A percentile compares a stretch with the other conserved stretches of the same genome.
phyloP scores from a whole-genome alignment of 2,888 invertebrate genomes.

The Petrophora chlorosata region DNA sequence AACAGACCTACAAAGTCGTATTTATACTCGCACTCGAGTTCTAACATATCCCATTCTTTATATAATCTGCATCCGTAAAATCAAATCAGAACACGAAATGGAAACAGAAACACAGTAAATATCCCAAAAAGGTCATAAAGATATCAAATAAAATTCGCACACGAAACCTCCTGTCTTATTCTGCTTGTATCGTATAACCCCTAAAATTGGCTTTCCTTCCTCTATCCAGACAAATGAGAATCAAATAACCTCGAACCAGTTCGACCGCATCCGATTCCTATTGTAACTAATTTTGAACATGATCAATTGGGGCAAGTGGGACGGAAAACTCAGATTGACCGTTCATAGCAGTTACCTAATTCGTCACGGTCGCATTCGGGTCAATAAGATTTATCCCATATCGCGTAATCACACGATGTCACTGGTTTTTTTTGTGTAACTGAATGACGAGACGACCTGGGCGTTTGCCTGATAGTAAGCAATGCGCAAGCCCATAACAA shows the following conservation, averaged over 20 bases:
- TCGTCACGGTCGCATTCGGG: constrained; percentile 20
- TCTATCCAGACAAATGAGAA: constrained; percentile 34
- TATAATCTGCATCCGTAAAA: no score
- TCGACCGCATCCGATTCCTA: constrained; percentile 37
- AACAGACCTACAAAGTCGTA: no score
- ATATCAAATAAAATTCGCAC: constrained; percentile 11
- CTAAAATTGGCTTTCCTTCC: constrained; percentile 36
- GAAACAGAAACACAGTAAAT: constrained; percentile 3
- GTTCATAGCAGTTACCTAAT: constrained; percentile 18
- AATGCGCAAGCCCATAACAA: no score
- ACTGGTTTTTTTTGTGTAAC: no score
- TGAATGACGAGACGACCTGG: no score
- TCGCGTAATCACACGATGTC: no score
- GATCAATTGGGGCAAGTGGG: constrained; percentile 40
- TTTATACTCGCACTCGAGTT: no score
- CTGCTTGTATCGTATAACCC: constrained; percentile 30
- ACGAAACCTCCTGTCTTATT: constrained; percentile 17
- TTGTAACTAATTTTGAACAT: constrained; percentile 48
- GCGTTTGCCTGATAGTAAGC: no score
- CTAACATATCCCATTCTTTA: no score
- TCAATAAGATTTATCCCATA: not conserved
- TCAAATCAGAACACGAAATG: not conserved
- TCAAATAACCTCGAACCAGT: constrained; percentile 39
- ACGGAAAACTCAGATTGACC: constrained; percentile 37
- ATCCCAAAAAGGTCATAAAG: constrained; percentile 1